Conservation (phyloP, 2,113 vertebrate genomes). For the Mastomys coucha region DNA sequence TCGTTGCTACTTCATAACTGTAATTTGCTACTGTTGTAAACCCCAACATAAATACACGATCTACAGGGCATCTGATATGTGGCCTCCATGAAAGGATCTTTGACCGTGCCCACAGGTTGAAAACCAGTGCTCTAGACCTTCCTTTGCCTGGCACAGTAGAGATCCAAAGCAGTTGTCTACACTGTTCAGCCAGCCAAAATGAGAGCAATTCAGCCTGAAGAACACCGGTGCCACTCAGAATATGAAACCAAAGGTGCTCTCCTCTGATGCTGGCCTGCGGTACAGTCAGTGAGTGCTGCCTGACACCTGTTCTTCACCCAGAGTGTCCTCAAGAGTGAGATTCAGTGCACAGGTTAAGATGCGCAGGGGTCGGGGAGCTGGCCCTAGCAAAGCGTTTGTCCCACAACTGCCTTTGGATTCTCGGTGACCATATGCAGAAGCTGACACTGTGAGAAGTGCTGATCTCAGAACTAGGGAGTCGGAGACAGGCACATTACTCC, state of each 20-base stretch:
- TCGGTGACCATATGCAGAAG: background rate
- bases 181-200: no score
- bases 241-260: background rate
- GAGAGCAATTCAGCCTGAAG: background rate
- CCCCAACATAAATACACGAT: background rate
- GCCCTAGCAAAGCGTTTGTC: no score
- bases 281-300: background rate
- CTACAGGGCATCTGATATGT: background rate
- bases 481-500: background rate
- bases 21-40: background rate
- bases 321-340: background rate
- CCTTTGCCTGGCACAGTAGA: background rate
- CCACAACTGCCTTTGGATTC: background rate
- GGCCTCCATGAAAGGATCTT: background rate
- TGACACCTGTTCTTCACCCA: background rate
- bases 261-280: background rate
- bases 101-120: background rate
- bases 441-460: no score
- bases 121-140: background rate
- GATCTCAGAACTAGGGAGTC: background rate
- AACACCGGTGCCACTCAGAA: background rate
- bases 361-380: accelerated
- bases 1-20: background rate
- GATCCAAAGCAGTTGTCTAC: accelerated
- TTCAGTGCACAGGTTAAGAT: background rate